Evolutionary conservation across 2,113 vertebrate genomes (phyloP).

Genomic region (Psettodes erumei): DNA sequence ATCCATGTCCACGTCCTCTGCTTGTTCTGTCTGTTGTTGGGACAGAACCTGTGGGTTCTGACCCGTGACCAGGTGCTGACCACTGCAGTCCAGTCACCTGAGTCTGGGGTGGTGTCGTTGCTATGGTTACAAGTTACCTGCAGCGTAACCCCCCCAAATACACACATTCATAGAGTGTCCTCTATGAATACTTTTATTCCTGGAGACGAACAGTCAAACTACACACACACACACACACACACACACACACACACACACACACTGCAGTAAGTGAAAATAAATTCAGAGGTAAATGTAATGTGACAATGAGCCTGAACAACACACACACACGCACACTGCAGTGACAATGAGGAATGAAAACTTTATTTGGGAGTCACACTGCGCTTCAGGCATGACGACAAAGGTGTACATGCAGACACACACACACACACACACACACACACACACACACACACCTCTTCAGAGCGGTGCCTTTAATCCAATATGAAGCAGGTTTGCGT

Average conservation of each 20-base stretch:
- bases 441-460: constrained; percentile 44
- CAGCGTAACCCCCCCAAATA: no score
- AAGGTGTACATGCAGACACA: constrained; percentile 25
- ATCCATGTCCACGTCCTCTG: no score
- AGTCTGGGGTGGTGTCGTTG: no score
- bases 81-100: no score
- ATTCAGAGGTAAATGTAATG: constrained; percentile 24
- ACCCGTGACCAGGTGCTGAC: no score
- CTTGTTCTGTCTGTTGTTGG: no score
- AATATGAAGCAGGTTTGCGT: constrained; percentile 72
- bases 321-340: neutral
- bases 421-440: constrained; percentile 25
- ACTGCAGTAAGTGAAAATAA: constrained; percentile 48
- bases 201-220: no score
- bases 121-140: no score
- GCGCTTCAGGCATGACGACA: constrained; percentile 40
- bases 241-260: constrained; percentile 4
- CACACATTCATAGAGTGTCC: no score
- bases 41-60: no score
- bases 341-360: constrained; percentile 18
- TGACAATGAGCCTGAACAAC: constrained; percentile 34
- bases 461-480: constrained; percentile 57
- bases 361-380: constrained; percentile 40
- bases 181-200: no score
- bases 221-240: neutral